These are phyloP conservation scores for Eufriesea mexicana DNA, from an alignment of 1,140 invertebrate species.

Conservation along the genomic window DNA sequence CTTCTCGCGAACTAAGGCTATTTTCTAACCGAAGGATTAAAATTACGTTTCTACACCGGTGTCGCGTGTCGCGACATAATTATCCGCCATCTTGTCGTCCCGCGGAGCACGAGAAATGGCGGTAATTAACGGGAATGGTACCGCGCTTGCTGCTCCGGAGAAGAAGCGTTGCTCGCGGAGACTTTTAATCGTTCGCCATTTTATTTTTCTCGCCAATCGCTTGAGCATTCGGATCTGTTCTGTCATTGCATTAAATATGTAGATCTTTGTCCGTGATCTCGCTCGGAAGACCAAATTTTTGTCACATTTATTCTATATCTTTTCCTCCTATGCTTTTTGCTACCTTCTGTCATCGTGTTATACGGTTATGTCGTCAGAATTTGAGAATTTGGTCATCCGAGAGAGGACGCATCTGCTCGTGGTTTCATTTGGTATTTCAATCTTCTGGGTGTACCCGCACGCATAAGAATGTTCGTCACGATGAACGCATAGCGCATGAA, in stretches of 20 bases:
- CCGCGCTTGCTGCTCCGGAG: neutral
- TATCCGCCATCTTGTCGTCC: constrained; percentile 6
- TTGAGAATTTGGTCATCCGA: neutral
- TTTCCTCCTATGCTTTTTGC: no score
- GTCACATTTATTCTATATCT: neutral
- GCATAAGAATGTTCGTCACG: constrained; percentile 19
- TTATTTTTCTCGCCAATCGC: neutral
- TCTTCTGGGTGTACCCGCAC: constrained; percentile 33
- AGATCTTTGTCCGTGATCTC: neutral
- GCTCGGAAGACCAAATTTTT: neutral
- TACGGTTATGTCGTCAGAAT: no score
- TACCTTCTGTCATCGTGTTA: no score
- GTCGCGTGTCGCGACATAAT: constrained; percentile 33
- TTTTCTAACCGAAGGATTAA: constrained; percentile 13
- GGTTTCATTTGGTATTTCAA: neutral
- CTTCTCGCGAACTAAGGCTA: neutral
- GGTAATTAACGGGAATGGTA: neutral
- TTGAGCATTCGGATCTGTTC: neutral
- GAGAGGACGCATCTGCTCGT: neutral
- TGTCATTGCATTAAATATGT: neutral
- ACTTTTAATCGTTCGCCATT: neutral
- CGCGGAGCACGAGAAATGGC: neutral
- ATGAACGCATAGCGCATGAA: constrained; percentile 28
- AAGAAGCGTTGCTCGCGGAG: neutral
- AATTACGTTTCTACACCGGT: neutral